These are phyloP conservation scores for Brachionus sp. DNA, from an alignment of 1,140 invertebrate species.

Conservation along the genomic window DNA sequence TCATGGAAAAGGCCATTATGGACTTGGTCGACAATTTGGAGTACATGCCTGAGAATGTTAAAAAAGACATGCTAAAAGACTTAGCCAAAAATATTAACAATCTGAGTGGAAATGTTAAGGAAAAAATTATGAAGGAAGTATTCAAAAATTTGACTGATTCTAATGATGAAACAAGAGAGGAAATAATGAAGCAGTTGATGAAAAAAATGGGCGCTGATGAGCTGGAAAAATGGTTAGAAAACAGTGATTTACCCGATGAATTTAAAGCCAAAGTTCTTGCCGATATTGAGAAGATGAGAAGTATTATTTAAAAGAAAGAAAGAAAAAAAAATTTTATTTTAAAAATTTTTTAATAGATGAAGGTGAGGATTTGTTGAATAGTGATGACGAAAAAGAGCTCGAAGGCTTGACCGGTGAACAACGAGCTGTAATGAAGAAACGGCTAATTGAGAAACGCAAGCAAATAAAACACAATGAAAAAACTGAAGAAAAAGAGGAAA, in stretches of 20 bases:
- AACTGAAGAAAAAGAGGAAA: neutral
- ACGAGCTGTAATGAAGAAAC: neutral
- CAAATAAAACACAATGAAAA: neutral
- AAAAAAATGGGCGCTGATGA: constrained; percentile 44
- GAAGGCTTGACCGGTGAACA: constrained; percentile 21
- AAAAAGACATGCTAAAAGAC: constrained; percentile 29
- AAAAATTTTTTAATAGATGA: neutral
- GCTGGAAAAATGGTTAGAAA: constrained; percentile 28
- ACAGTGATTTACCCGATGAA: constrained; percentile 38
- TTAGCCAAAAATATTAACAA: constrained; percentile 39
- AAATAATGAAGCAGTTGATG: constrained; percentile 35
- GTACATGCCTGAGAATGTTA: constrained; percentile 35
- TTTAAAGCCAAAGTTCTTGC: constrained; percentile 16
- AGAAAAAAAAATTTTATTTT: neutral
- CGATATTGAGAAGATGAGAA: constrained; percentile 12
- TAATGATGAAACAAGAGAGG: constrained; percentile 14
- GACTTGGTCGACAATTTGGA: constrained; percentile 36
- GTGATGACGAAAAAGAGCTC: constrained; percentile 35
- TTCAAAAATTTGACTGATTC: constrained; percentile 7
- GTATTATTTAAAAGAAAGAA: no score
- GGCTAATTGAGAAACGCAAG: constrained; percentile 40
- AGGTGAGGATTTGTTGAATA: constrained; percentile 23
- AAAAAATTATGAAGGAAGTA: constrained; percentile 39
- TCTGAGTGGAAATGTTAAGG: neutral
- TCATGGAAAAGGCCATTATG: constrained; percentile 36